A percentile compares a stretch with the other conserved stretches of the same genome.
Evolutionary conservation across 2,888 invertebrate species (phyloP).

Genomic region (Agriopis marginaria): DNA sequence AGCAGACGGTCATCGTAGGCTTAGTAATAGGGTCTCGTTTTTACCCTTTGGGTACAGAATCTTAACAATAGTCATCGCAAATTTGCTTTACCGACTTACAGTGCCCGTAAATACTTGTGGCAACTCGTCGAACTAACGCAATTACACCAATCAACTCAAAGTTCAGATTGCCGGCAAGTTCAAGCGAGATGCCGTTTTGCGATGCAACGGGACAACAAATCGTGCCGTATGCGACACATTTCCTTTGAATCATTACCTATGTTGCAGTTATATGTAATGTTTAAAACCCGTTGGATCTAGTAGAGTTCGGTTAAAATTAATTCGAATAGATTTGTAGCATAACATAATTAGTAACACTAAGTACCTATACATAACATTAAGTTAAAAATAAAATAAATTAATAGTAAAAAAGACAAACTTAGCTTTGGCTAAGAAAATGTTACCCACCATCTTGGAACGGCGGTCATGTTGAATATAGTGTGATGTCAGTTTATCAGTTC

Average conservation of each 20-base stretch:
- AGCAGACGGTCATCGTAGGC: no score
- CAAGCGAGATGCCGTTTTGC: slow-evolving; percentile 51
- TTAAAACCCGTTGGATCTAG: background rate
- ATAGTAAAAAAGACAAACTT: no score
- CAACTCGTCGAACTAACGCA: slow-evolving; percentile 37
- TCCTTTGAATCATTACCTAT: slow-evolving; percentile 46
- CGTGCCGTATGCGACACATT: slow-evolving; percentile 51
- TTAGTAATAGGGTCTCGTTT: no score
- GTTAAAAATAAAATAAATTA: no score
- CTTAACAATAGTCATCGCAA: no score
- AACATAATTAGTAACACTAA: background rate
- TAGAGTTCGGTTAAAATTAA: background rate
- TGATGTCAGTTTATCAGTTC: no score
- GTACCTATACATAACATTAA: no score
- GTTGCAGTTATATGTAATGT: slow-evolving; percentile 20
- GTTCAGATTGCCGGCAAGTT: slow-evolving; percentile 55
- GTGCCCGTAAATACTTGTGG: background rate
- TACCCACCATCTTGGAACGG: no score
- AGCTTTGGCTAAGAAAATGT: no score
- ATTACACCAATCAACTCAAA: slow-evolving; percentile 51
- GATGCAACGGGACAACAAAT: slow-evolving; percentile 56
- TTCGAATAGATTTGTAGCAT: background rate
- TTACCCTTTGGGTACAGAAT: no score
- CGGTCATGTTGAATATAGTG: no score
- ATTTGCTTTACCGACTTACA: no score